These are phyloP conservation scores for Gryllus bimaculatus DNA, from an alignment of 1,140 invertebrate genomes.

Conservation along the genomic window DNA sequence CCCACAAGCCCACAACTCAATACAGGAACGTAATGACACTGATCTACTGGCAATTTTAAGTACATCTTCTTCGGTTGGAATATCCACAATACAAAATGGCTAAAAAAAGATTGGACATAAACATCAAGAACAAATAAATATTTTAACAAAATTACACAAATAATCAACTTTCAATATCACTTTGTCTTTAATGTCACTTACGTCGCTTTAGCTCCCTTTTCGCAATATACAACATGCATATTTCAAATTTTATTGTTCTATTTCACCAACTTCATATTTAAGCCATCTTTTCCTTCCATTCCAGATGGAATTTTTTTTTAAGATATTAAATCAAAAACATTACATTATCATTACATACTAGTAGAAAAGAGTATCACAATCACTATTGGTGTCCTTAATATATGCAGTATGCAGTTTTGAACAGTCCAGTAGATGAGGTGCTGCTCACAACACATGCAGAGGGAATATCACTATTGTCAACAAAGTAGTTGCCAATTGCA, in stretches of 20 bases:
- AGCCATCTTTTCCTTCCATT: too few species aligned
- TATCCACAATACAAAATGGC: conserved; percentile 70
- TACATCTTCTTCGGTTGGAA: conserved; percentile 49
- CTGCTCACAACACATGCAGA: too few species aligned
- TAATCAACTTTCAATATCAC: not conserved
- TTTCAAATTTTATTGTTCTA: not conserved
- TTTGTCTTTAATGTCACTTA: not conserved
- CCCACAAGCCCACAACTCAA: conserved; percentile 66
- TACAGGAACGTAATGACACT: conserved; percentile 61
- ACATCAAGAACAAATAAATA: not conserved
- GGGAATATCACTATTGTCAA: too few species aligned
- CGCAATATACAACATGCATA: not conserved
- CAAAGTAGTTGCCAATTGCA: too few species aligned
- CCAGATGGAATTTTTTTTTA: too few species aligned
- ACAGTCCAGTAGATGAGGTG: too few species aligned
- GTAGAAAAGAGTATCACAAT: too few species aligned
- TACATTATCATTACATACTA: too few species aligned
- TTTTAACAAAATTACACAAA: not conserved
- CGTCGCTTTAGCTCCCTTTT: not conserved
- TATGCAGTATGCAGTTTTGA: too few species aligned
- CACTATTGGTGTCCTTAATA: too few species aligned
- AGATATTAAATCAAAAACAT: too few species aligned
- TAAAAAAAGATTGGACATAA: conserved; percentile 29
- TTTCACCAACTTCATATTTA: too few species aligned
- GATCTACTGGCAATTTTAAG: conserved; percentile 62